Conservation (phyloP, 2,113 vertebrate genomes). For the Saccopteryx leptura region DNA sequence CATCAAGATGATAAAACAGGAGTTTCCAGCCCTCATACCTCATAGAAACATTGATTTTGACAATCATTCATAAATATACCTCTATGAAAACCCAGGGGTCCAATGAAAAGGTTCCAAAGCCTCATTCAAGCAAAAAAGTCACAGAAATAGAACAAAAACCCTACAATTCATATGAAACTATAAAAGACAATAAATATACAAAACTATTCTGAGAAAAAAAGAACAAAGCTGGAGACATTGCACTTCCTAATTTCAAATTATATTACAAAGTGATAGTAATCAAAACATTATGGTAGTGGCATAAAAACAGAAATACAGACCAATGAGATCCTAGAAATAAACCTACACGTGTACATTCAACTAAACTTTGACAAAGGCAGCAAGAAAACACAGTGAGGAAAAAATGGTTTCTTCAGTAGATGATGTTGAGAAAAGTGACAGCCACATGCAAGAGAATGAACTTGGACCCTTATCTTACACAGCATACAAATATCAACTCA, state of each 20-base stretch:
- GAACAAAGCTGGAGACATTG: neutral
- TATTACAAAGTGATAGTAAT: neutral
- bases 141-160: neutral
- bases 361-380: neutral
- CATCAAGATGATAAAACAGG: neutral
- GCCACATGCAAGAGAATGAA: neutral
- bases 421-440: neutral
- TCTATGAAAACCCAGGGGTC: neutral
- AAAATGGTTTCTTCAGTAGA: neutral
- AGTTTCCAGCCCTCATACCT: neutral
- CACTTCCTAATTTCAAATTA: neutral
- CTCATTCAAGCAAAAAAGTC: neutral
- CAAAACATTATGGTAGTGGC: neutral
- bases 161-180: neutral
- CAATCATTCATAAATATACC: neutral
- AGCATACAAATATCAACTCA: neutral
- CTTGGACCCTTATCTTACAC: neutral
- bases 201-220: neutral
- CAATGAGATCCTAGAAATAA: neutral
- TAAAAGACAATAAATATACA: neutral
- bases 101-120: too few relatives aligned
- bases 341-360: neutral
- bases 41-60: neutral
- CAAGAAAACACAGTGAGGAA: neutral
- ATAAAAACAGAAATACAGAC: neutral